phyloP scores from a whole-genome alignment of 2,113 vertebrate genomes.

The Nibea albiflora region DNA sequence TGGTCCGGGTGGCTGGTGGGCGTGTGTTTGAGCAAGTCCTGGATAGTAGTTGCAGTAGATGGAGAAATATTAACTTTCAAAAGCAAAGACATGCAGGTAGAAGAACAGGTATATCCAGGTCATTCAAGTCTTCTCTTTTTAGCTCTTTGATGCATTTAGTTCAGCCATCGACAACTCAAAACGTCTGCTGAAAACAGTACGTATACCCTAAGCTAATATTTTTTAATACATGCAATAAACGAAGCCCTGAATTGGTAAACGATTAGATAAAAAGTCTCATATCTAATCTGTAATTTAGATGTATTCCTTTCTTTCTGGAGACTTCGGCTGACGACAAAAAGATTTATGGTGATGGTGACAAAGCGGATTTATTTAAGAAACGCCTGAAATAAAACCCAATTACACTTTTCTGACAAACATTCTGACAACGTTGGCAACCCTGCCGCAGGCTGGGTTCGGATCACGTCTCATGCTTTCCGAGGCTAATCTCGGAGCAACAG shows the following conservation, averaged over 20 bases:
- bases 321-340: not conserved
- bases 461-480: too few species aligned
- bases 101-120: not conserved
- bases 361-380: too few species aligned
- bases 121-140: not conserved
- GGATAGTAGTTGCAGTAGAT: not conserved
- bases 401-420: not conserved
- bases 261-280: not conserved
- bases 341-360: not conserved
- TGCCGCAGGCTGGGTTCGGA: not conserved
- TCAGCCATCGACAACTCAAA: not conserved
- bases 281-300: not conserved
- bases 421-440: not conserved
- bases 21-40: slow-evolving; percentile 98
- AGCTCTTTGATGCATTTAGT: not conserved
- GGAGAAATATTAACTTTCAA: not conserved
- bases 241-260: not conserved
- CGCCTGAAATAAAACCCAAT: not conserved
- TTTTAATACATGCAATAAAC: slow-evolving; percentile 6
- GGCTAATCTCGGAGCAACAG: not conserved
- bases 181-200: not conserved
- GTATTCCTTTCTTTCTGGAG: not conserved
- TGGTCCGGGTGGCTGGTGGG: slow-evolving; percentile 93
- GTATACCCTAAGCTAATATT: not conserved
- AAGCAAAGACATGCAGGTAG: not conserved